Evolutionary conservation across 2,888 invertebrate genomes (phyloP), one percentile per base, ranked within the genome.

Genomic region (Dendrolimus pini): DNA sequence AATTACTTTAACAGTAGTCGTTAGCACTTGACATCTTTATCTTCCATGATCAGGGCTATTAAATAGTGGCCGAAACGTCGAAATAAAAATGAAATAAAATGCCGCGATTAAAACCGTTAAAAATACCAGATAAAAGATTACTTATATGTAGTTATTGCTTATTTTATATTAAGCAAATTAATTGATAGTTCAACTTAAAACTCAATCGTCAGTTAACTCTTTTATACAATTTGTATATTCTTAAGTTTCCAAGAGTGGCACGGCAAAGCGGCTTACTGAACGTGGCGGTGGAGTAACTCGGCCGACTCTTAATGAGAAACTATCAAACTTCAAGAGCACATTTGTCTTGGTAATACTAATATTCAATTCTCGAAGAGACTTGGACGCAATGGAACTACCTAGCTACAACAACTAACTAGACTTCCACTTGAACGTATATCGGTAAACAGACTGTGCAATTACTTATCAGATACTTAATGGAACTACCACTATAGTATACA

Each of bases 271-370:
- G 72, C 75, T 80, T 79, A 74, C 64, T 65, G 62, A 65, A 64
- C 66, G 65, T 66, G 68, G 67, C 72, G 72, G 66, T 65, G 62
- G 65, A 62, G 65, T 61, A 61, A 68, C 62, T 67, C 65, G 70
- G 65, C 65, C 67, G 67, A 66, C 74, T 73, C 65, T 75, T 85
- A 85, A 85, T 82, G 82, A 82, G 84, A 80, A 84, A 85, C 85
- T 85, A 85, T 85, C 80, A 82, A 86, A 86, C 82, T 85, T 71
- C 65, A 73, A 76, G 78, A 75, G 75, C 76, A 78, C 81, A 85
- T 87, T 85, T 82, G 83, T 83, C 83, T 85, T 78, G 78, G 80
- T 82, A 81, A 83, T 82, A 75, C 75, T 80, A 82, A 85, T 85
- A 85, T 85, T 84, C 83, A 80, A 85, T 83, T 82, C 78, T 74